Evolutionary conservation across 2,888 invertebrate genomes (phyloP), one percentile per base, ranked within the genome.

Genomic region (Melinopterus prodromus): DNA sequence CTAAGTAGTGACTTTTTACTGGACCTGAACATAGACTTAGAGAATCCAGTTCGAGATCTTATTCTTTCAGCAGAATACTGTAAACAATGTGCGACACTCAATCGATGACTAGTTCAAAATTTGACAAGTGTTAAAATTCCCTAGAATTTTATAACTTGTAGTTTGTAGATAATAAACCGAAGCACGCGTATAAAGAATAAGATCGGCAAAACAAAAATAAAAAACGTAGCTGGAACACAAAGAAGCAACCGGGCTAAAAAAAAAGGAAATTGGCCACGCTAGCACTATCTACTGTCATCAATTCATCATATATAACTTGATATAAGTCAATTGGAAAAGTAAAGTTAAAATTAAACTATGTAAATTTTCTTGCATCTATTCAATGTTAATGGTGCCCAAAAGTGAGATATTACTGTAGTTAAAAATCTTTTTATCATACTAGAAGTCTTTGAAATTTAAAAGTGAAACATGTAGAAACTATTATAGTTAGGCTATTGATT

Each of bases 331-430:
- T 86, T 85, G 86, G 85, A 85, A 84, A 84, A 77, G 38, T 79
- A 79, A 71, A 26, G 26, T 53, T 53, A 77, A 77, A 79, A 70
- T 78, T 76, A 76, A 79, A 79, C 71, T 79, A 71, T 79, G 76
- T 80, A 81, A 78, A 81, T 76, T 78, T 79, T 86, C 86, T 88
- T 88, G 88, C 89, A 88, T 90, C 88, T 87, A 85, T 75, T 77
- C 87, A 84, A 86, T 85, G 87, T 87, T 74, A 74, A 88, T 88
- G 88, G 88, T 89, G 90, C 90, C 88, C 89, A 87, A 89, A 90
- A 91, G 91, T 91, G 91, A 91, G 91, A 91, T 91, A 90, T 90
- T 89, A 90, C 88, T 89, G 90, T 90, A 90, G 88, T 89, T 86
- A 87, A 87, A 87, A 87, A 87, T 88, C 87, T 87, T 88, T 88